Base-by-base conservation (phyloP, 2,113 vertebrate species). In the Ellobius talpinus region DNA sequence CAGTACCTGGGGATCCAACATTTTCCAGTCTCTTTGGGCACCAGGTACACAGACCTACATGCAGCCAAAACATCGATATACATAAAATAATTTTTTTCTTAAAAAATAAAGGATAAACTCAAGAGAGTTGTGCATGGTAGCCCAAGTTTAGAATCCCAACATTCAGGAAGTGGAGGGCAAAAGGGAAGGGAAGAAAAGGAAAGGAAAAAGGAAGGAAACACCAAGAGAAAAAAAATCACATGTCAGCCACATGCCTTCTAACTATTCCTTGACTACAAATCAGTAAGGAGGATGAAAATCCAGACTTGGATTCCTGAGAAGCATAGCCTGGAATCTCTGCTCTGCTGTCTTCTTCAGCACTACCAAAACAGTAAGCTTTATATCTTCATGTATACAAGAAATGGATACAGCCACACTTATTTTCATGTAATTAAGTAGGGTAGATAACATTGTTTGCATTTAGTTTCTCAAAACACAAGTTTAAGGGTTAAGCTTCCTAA, bases 401-500 rank as follows among this genome's bases (percentile, higher is more conserved):
- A 88, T n/a, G 66, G 31, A 45, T 8, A 45, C 65, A 78, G 7
- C 16, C 26, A 84, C 6, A 92, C 14, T 65, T 87, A 82, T 73
- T 86, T 91, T 89, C 52, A 96, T 50, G n/a, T 33, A 93, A 87
- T 33, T 94, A 26, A 82, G 19, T 63, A 76, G 82, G 7, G 74
- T 17, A 42, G 68, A n/a, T 39, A 85, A 87, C n/a, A 79, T 1
- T 90, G 2, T 90, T 97, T 91, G 86, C 68, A 95, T 52, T 70
- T 84, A 85, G 36, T 95, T 87, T 93, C 58, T 87, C 33, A 90
- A 17, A 92, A 86, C 0, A 16, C 3, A 96, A 76, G 82, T 58
- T 72, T 90, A 86, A 24, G 90, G 55, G 61, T 79, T 92, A 92
- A 84, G 78, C 19, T 90, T 39, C 42, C 58, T 76, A 92, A 86